A percentile compares a stretch with the other conserved stretches of the same genome.
phyloP scores from a whole-genome alignment of 2,888 invertebrate species.

The Aphelenchoides bicaudatus region DNA sequence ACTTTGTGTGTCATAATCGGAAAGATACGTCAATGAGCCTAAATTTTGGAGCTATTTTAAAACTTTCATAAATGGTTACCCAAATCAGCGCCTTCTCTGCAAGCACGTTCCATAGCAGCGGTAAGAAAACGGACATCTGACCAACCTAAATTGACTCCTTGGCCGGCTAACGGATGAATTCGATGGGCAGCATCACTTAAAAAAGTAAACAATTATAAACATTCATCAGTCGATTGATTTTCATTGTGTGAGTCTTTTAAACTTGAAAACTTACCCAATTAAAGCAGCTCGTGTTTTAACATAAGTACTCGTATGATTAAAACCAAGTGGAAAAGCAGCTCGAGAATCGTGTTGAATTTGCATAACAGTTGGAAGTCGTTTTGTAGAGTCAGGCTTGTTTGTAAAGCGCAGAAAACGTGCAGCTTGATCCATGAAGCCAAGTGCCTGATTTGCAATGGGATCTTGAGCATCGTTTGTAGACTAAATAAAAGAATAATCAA shows the following conservation, averaged over 20 bases:
- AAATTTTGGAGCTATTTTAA: too few species aligned
- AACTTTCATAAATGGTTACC: conserved; percentile 45
- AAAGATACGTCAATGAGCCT: conserved; percentile 32
- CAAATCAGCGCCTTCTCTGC: conserved; percentile 73
- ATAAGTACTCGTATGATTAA: conserved; percentile 83
- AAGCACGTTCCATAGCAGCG: conserved; percentile 70
- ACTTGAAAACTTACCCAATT: conserved; percentile 77
- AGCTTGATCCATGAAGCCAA: conserved; percentile 37
- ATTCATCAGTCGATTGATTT: neutral
- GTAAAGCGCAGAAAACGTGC: conserved; percentile 12
- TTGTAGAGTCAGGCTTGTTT: neutral
- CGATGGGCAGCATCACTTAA: conserved; percentile 72
- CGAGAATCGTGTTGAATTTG: conserved; percentile 68
- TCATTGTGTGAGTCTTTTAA: neutral
- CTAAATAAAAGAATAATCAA: conserved; percentile 39
- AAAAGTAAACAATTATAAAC: conserved; percentile 8
- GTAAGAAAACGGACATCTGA: conserved; percentile 80
- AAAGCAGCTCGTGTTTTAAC: conserved; percentile 76
- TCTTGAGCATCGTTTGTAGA: conserved; percentile 58
- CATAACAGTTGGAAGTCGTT: conserved; percentile 72
- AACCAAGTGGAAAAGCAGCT: conserved; percentile 85
- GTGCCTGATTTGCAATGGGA: conserved; percentile 46
- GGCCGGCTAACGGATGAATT: conserved; percentile 91
- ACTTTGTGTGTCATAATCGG: conserved; percentile 77
- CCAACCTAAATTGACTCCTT: conserved; percentile 95